These are phyloP conservation scores for Charaxes varanes DNA, from an alignment of 1,140 invertebrate genomes.

Conservation along the genomic window DNA sequence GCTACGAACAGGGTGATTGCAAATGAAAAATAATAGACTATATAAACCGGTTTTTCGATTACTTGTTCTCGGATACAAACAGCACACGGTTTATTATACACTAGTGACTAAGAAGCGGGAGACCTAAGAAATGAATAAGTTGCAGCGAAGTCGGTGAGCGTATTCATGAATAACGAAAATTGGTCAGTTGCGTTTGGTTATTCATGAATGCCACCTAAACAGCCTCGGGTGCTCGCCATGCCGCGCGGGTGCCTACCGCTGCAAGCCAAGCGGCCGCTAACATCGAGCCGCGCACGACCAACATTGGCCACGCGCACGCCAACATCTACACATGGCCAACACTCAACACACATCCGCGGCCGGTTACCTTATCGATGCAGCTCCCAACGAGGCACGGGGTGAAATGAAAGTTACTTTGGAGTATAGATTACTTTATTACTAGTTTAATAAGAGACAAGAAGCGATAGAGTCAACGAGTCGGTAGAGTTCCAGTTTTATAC, in stretches of 20 bases:
- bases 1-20: conserved; percentile 21
- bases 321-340: conserved; percentile 41
- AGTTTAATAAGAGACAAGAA: conserved; percentile 60
- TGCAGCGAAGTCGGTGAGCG: no score
- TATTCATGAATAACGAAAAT: no score
- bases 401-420: conserved; percentile 73
- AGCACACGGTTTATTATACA: neutral
- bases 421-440: conserved; percentile 72
- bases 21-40: conserved; percentile 12
- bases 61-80: neutral
- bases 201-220: conserved; percentile 20
- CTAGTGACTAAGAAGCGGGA: conserved; percentile 6
- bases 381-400: conserved; percentile 60
- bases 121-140: no score
- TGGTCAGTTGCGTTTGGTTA: no score
- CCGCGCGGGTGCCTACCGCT: no score
- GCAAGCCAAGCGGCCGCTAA: conserved; percentile 39
- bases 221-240: no score
- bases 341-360: conserved; percentile 36
- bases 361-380: conserved; percentile 63
- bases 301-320: conserved; percentile 41
- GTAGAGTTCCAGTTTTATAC: conserved; percentile 40
- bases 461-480: conserved; percentile 42
- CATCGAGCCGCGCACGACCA: conserved; percentile 54
- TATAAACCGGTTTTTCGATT: conserved; percentile 4